phyloP scores from a whole-genome alignment of 1,140 invertebrate genomes.

The Micrasema longulum region DNA sequence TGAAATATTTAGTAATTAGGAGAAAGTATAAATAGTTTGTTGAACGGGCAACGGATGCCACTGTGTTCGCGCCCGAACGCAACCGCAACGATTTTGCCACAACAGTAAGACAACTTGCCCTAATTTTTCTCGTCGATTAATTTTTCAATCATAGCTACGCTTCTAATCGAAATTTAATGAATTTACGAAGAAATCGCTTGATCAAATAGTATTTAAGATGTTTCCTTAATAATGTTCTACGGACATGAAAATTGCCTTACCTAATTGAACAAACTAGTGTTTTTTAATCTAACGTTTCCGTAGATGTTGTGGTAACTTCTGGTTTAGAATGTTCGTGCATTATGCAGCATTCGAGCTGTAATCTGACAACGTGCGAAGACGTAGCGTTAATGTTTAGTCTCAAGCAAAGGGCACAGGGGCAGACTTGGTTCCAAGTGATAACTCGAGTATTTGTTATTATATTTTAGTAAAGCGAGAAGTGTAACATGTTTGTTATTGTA shows the following conservation, averaged over 20 bases:
- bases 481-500: neutral
- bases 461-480: conserved; percentile 12
- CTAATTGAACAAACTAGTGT: no score
- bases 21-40: conserved; percentile 21
- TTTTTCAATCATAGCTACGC: no score
- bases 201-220: no score
- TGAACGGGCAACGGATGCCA: conserved; percentile 7
- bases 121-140: no score
- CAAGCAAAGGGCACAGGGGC: neutral
- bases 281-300: no score
- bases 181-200: no score
- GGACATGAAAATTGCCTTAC: no score
- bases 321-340: neutral
- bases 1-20: conserved; percentile 23
- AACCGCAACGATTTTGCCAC: neutral
- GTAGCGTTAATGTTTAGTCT: neutral
- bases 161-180: no score
- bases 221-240: no score
- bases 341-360: neutral
- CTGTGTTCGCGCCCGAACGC: neutral
- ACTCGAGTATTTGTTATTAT: conserved; percentile 21
- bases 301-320: no score
- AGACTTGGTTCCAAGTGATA: conserved; percentile 7
- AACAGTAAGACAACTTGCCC: no score
- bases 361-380: neutral